phyloP scores from a whole-genome alignment of 1,140 invertebrate species.

The Diorhabda sublineata region DNA sequence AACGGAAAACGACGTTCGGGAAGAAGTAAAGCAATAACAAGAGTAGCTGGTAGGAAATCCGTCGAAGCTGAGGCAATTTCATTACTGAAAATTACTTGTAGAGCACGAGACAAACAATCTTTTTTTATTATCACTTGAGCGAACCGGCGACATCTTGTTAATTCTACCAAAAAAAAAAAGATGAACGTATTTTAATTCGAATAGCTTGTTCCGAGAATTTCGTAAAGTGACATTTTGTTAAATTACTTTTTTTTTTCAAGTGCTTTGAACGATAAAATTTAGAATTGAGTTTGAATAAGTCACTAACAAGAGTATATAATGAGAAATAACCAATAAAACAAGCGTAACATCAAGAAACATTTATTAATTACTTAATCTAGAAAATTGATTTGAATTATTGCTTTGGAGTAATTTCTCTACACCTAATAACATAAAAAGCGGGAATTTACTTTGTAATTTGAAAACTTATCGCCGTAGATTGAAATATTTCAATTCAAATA shows the following conservation, averaged over 20 bases:
- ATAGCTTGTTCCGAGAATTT: neutral
- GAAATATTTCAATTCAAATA: too few species aligned
- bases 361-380: too few species aligned
- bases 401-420: too few species aligned
- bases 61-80: neutral
- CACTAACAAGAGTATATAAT: too few species aligned
- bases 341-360: too few species aligned
- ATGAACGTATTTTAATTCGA: neutral
- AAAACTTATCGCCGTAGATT: too few species aligned
- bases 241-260: neutral
- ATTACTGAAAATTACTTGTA: constrained; percentile 1
- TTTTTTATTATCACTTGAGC: constrained; percentile 1
- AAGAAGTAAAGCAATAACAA: too few species aligned
- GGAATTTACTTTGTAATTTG: too few species aligned
- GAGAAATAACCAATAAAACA: too few species aligned
- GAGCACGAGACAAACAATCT: constrained; percentile 1
- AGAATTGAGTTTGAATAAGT: neutral
- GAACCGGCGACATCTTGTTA: neutral
- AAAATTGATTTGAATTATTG: too few species aligned
- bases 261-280: neutral
- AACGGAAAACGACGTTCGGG: too few species aligned
- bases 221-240: neutral
- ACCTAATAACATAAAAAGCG: too few species aligned
- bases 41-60: neutral
- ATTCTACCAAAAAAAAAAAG: neutral